phyloP scores from a whole-genome alignment of 35 echinoderm and acorn worm species.

The Lytechinus variegatus region DNA sequence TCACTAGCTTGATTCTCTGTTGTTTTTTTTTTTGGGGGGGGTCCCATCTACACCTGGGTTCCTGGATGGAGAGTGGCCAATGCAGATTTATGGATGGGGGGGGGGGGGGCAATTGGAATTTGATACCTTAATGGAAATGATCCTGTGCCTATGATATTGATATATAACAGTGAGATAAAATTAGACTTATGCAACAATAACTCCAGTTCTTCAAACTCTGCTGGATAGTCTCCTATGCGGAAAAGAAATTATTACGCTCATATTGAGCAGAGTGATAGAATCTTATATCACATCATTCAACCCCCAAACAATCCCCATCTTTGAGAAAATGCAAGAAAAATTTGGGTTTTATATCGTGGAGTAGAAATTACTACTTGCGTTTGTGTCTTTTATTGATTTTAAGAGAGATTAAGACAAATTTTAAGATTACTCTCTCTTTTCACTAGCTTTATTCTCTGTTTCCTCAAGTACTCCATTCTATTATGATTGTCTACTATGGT shows the following conservation, averaged over 20 bases:
- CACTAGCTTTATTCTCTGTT: not conserved
- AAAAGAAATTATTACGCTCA: not conserved
- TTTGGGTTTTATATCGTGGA: not conserved
- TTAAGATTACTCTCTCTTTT: not conserved
- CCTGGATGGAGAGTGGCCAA: too few species aligned
- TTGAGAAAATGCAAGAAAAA: not conserved
- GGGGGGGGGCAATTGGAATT: too few species aligned
- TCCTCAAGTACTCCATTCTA: not conserved
- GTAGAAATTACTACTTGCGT: not conserved
- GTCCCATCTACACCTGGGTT: too few species aligned
- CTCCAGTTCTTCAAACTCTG: not conserved
- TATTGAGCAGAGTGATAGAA: too few species aligned
- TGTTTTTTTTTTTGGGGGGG: too few species aligned
- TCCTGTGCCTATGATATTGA: not conserved
- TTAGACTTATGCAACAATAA: not conserved
- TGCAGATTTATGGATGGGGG: too few species aligned
- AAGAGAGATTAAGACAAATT: conserved; percentile 6
- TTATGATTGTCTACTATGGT: not conserved
- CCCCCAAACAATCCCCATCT: not conserved
- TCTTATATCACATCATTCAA: not conserved
- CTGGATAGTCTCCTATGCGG: not conserved
- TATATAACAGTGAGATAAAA: not conserved
- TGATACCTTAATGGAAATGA: too few species aligned
- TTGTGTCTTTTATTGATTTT: not conserved
- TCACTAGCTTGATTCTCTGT: not conserved